Conservation (phyloP, 2,113 vertebrate genomes). For the Anoura caudifer region DNA sequence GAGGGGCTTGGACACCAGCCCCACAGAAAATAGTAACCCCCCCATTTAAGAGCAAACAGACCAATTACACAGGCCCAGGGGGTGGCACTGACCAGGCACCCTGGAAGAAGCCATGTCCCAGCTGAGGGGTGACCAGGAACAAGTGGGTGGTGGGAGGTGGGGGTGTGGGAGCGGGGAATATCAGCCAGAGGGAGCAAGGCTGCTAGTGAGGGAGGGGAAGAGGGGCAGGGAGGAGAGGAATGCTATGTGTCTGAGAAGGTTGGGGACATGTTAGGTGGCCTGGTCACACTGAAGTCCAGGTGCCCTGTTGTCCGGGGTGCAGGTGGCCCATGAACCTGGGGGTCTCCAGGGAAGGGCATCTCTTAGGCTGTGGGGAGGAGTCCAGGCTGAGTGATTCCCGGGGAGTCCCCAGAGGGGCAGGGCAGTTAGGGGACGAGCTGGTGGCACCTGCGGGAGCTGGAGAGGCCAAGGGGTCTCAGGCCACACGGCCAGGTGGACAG, state of each 20-base stretch:
- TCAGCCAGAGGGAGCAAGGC: background rate
- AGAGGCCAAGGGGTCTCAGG: background rate
- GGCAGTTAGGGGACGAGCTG: rapidly evolving
- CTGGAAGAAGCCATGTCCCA: rapidly evolving
- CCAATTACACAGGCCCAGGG: rapidly evolving
- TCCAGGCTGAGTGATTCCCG: background rate
- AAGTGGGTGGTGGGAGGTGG: rapidly evolving
- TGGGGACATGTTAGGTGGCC: background rate
- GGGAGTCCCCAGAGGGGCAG: background rate
- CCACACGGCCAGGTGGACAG: background rate
- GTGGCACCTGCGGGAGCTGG: background rate
- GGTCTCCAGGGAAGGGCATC: too few relatives aligned
- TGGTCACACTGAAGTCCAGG: rapidly evolving
- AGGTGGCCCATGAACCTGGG: too few relatives aligned
- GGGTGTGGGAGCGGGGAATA: too few relatives aligned
- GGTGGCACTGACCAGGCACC: background rate
- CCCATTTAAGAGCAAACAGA: background rate
- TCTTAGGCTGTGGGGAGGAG: background rate
- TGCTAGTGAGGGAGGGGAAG: background rate
- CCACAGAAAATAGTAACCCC: rapidly evolving
- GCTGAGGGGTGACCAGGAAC: background rate
- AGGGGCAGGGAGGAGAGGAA: background rate
- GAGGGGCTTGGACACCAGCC: background rate
- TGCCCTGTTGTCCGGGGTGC: rapidly evolving
- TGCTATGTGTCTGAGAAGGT: rapidly evolving